These are phyloP conservation scores for mouse (Mus musculus) DNA, from an alignment of 2,113 vertebrate species.

Conservation along the genomic window DNA sequence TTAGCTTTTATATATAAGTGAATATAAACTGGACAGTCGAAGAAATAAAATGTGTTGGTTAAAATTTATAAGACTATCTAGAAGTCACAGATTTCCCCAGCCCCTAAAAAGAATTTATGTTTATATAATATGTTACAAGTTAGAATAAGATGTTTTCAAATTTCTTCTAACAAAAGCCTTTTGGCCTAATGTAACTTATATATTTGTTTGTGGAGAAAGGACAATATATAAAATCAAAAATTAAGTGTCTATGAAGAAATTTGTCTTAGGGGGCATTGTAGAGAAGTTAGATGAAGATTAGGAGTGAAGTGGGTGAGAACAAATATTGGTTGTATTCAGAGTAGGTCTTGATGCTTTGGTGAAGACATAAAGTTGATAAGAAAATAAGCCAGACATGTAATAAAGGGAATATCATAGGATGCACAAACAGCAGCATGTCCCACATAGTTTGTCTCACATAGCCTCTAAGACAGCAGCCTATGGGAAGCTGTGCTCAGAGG, in stretches of 20 bases:
- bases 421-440: neutral
- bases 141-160: neutral
- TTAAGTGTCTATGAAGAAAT: neutral
- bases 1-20: neutral
- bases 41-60: neutral
- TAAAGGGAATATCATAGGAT: neutral
- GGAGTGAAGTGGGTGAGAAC: accelerated
- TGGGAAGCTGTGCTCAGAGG: neutral
- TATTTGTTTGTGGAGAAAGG: neutral
- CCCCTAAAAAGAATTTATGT: neutral
- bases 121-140: neutral
- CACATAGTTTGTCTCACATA: no score
- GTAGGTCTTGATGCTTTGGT: neutral
- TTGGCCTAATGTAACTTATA: neutral
- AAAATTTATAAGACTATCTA: neutral
- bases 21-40: neutral
- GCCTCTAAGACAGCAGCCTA: accelerated
- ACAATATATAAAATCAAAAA: neutral
- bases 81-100: neutral
- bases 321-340: neutral
- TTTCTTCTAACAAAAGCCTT: neutral
- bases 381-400: neutral
- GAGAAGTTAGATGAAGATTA: neutral
- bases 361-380: neutral
- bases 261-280: neutral